phyloP scores from a whole-genome alignment of 2,888 invertebrate species.

The Taphrorychus bicolor region DNA sequence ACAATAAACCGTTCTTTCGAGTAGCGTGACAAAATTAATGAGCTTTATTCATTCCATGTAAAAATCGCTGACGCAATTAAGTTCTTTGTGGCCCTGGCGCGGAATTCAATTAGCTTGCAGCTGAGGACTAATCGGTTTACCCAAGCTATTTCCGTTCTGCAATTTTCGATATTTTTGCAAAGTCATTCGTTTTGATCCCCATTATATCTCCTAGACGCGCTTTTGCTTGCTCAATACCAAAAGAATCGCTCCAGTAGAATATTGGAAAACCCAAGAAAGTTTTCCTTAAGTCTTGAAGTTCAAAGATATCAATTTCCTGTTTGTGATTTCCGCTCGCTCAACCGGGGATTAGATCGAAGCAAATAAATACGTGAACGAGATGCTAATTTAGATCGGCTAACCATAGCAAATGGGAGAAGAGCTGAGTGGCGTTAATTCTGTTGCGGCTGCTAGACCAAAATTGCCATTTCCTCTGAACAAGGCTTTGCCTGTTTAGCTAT shows the following conservation, averaged over 20 bases:
- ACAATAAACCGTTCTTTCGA: conserved; percentile 1
- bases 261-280: too few species aligned
- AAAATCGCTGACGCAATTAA: conserved; percentile 34
- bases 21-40: conserved; percentile 19
- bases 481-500: background rate
- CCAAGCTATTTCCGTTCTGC: background rate
- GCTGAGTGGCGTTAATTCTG: conserved; percentile 17
- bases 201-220: background rate
- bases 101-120: conserved; percentile 37
- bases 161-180: conserved; percentile 4
- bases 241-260: too few species aligned
- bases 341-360: background rate
- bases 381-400: conserved; percentile 13
- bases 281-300: too few species aligned
- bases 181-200: background rate
- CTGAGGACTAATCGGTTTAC: conserved; percentile 34
- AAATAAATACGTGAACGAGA: conserved; percentile 12
- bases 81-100: conserved; percentile 31
- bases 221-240: too few species aligned
- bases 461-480: conserved; percentile 5
- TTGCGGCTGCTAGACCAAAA: conserved; percentile 12
- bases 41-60: conserved; percentile 24
- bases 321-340: background rate
- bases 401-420: conserved; percentile 8
- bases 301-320: background rate